phyloP scores from a whole-genome alignment of 2,888 invertebrate species.

The Platycnemis pennipes region DNA sequence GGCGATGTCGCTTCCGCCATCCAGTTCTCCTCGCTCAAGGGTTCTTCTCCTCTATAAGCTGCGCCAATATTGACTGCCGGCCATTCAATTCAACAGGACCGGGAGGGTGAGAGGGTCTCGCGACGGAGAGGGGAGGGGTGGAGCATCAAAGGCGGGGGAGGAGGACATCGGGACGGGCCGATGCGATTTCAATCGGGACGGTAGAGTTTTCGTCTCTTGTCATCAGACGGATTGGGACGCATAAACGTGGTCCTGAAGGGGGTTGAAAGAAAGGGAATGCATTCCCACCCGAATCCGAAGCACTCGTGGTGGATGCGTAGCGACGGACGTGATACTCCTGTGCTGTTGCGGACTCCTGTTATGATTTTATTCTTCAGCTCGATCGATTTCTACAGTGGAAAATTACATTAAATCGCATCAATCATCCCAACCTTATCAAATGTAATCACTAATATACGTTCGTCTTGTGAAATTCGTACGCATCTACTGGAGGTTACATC shows the following conservation, averaged over 20 bases:
- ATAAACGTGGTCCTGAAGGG: neutral
- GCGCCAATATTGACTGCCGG: conserved; percentile 53
- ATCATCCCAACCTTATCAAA: no score
- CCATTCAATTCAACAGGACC: conserved; percentile 40
- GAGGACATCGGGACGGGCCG: neutral
- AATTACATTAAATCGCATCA: no score
- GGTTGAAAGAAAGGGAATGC: neutral
- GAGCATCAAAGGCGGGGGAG: neutral
- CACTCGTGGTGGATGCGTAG: no score
- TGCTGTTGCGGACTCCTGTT: no score
- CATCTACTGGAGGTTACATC: no score
- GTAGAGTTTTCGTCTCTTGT: neutral
- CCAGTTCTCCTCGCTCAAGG: neutral
- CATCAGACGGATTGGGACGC: neutral
- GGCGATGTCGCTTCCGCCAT: conserved; percentile 43
- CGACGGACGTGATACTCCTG: no score
- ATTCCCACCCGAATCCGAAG: neutral
- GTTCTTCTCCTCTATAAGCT: conserved; percentile 12
- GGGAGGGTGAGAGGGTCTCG: neutral
- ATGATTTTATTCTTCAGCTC: no score
- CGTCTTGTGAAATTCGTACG: no score
- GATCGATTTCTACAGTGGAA: no score
- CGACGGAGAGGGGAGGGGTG: neutral
- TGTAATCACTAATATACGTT: no score
- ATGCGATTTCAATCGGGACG: neutral